Percentiles rank a stretch among this genome's conserved stretches.
Evolutionary conservation across 2,797 vertebrate genomes (phyloP).

Genomic region (Gallinago stenura): DNA sequence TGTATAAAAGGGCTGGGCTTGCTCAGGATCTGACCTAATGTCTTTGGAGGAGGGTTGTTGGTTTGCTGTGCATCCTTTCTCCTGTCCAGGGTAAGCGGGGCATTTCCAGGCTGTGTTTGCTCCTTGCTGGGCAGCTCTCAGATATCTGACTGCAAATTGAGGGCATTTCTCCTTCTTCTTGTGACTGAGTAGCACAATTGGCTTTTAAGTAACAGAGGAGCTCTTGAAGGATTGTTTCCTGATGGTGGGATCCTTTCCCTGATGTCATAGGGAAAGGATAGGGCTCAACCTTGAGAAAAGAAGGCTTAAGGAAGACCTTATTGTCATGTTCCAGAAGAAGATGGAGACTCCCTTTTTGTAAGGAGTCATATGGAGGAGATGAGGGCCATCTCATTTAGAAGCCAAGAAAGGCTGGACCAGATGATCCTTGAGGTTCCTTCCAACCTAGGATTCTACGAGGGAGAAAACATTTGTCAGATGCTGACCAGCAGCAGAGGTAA

Average conservation of each 20-base stretch:
- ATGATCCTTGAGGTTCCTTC: background rate
- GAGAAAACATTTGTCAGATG: background rate
- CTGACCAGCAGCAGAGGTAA: background rate
- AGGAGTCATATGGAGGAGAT: too few relatives aligned
- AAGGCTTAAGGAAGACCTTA: background rate
- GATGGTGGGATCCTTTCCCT: too few relatives aligned
- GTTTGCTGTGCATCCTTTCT: rapidly evolving
- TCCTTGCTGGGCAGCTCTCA: background rate
- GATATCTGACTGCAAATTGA: background rate
- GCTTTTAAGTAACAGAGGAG: background rate
- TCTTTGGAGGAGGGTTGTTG: rapidly evolving
- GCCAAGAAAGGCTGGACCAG: background rate
- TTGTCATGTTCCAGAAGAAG: background rate
- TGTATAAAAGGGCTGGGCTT: background rate
- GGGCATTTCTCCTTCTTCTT: background rate
- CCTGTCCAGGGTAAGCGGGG: rapidly evolving
- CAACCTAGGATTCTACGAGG: background rate
- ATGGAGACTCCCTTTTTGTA: background rate
- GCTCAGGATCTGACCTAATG: rapidly evolving
- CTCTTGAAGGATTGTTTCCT: background rate
- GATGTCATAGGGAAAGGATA: background rate
- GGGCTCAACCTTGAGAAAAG: background rate
- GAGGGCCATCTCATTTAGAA: background rate
- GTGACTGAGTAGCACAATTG: too few relatives aligned
- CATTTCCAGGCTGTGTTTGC: background rate